Conservation (phyloP, 2,113 vertebrate genomes). For the Chelonoidis abingdonii region DNA sequence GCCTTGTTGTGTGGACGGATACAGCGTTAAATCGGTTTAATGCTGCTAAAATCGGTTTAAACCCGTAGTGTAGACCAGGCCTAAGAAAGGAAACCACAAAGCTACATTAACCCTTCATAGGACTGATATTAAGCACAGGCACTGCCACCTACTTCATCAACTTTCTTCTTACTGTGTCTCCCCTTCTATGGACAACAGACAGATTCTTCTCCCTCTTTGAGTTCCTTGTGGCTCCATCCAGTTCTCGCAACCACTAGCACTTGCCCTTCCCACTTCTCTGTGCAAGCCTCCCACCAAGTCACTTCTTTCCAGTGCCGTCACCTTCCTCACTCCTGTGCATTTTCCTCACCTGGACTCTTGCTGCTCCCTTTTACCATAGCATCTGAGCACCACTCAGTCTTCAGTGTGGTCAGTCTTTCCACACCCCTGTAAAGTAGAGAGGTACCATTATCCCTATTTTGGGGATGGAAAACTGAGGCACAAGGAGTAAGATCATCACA, state of each 20-base stretch:
- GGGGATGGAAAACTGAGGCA: not conserved
- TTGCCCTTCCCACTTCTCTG: not conserved
- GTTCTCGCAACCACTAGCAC: not conserved
- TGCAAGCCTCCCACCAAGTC: not conserved
- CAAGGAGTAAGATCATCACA: not conserved
- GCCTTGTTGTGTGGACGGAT: too few species aligned
- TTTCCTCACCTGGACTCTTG: too few species aligned
- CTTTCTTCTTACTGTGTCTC: not conserved
- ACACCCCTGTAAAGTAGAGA: not conserved
- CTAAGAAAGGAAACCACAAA: not conserved
- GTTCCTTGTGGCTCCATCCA: not conserved
- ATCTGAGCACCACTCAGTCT: not conserved
- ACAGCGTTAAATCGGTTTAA: too few species aligned
- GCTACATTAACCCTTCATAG: not conserved
- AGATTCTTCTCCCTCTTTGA: not conserved
- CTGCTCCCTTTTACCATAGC: not conserved
- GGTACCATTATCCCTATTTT: not conserved
- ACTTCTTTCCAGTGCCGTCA: not conserved
- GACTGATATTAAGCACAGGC: not conserved
- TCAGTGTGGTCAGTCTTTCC: not conserved
- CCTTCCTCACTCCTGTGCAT: not conserved
- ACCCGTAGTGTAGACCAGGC: too few species aligned
- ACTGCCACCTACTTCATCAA: not conserved
- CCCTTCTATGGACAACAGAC: not conserved
- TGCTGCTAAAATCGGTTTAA: too few species aligned